Percentiles rank a stretch among this genome's conserved stretches.
phyloP scores from a whole-genome alignment of 2,113 vertebrate genomes.

The Cryptotis parvus region DNA sequence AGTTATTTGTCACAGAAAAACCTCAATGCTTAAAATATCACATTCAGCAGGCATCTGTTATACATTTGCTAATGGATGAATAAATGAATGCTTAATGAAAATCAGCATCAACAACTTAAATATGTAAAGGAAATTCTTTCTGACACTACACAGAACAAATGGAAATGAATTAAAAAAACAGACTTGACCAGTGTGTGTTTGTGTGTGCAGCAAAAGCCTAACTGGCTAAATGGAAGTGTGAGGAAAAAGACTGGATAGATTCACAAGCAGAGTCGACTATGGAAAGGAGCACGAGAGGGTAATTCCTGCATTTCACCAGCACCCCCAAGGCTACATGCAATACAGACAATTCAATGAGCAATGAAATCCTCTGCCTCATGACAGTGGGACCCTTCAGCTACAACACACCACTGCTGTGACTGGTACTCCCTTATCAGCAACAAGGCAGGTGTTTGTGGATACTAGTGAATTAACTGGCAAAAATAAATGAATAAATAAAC shows the following conservation, averaged over 20 bases:
- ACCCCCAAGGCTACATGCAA: background rate
- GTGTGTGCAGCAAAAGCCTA: background rate
- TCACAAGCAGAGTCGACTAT: background rate
- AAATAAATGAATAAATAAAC: background rate
- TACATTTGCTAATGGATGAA: background rate
- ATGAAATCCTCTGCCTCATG: background rate
- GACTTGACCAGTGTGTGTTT: background rate
- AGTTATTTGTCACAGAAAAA: background rate
- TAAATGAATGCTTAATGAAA: background rate
- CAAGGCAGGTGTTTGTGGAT: background rate
- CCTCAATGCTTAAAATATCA: background rate
- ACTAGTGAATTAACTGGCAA: background rate
- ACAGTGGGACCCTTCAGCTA: background rate
- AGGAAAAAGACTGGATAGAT: background rate
- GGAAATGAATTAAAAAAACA: slow-evolving; percentile 14
- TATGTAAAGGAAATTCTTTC: slow-evolving; percentile 38
- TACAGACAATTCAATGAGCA: background rate
- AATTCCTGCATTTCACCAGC: background rate
- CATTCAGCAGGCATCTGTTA: background rate
- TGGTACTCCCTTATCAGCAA: background rate
- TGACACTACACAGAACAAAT: background rate
- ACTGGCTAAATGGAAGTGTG: background rate
- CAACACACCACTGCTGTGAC: background rate
- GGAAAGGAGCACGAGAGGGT: background rate
- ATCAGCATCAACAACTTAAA: background rate